Evolutionary conservation across 1,140 invertebrate genomes (phyloP), one percentile per base, ranked within the genome.

Genomic region (Bombyx mori): DNA sequence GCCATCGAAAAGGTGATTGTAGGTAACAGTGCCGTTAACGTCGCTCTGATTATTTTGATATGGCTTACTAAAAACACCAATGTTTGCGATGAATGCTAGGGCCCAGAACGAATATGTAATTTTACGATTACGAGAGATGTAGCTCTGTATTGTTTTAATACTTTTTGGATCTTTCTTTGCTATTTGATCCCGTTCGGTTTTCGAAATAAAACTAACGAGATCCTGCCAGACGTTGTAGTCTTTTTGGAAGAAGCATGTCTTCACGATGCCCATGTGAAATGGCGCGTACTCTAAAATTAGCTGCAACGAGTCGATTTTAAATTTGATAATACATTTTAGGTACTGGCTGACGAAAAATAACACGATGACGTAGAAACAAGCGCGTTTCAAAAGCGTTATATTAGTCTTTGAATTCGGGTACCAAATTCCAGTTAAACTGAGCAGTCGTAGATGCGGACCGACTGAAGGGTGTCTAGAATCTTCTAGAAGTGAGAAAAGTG

Each of bases 341-440:
- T 76, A 77, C 52, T 77, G 73, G 42, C 66, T 71, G 35, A 63
- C 67, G 58, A 79, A 77, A 54, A 76, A 77, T 4, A 47, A 44
- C 48, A 76, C 56, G 3, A 58, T 72, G 2, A 69, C 7, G 45
- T 68, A 76, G 51, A 73, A 74, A 2, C 71, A 10, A 2, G 60
- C 22, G 42, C 61, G 56, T 66, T 77, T 79, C 22, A 74, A 50
- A 35, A 56, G 58, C 7, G 65, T 58, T 35, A 43, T 54, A 6
- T 44, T 44, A 43, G 58, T 51, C 12, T 64, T 61, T 9, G 45
- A 47, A 18, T 65, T 50, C 1, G 71, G 66, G 51, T 69, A 69
- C 77, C 75, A 80, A 18, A 76, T 44, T 0, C 77, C 77, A 22
- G 59, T 60, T 5, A 72, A 60, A 6, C 56, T 47, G 45, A 77